Evolutionary conservation across 2,113 vertebrate genomes (phyloP), one percentile per base, ranked within the genome.

Genomic region (Salvelinus alpinus): DNA sequence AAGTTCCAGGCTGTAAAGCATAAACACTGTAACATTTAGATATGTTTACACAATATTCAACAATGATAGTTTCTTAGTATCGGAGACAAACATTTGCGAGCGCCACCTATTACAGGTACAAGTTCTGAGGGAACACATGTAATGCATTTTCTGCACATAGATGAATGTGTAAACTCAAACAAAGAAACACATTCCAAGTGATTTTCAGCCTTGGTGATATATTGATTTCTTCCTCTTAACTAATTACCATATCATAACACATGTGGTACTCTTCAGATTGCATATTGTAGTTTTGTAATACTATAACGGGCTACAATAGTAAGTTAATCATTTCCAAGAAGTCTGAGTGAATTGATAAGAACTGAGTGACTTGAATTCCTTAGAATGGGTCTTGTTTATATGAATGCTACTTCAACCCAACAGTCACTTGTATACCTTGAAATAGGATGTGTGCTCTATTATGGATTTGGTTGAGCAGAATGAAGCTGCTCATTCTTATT

Each of bases 31-130:
- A 20, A 62, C 59, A 62, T n/a, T 62, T 8, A 62, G 7, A 62
- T 2, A 22, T 62, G 5, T 62, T 9, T n/a, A 22, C n/a, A 62
- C n/a, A 3, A n/a, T 62, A 62, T 24, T n/a, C 4, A 87, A 78
- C 29, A 90, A 91, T 22, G 89, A 86, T 9, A 81, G n/a, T 16
- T n/a, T 54, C 16, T 88, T 44, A 86, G 92, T 71, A 91, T 51
- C 2, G 3, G 48, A 51, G 2, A 51, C 1, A 82, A 4, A 51
- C 14, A 4, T 14, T 16, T 54, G 51, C 51, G 4, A 54, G 51
- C 4, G 14, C 59, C 13, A 57, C 54, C 24, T 12, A 25, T 29
- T 14, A 27, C 3, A 14, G 64, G 5, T 57, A 20, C 54, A 5
- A 2, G 14, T 18, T 57, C 7, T 57, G 54, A 57, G 54, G 20